phyloP scores from a whole-genome alignment of 2,113 vertebrate genomes.

The Melanerpes aurifrons region DNA sequence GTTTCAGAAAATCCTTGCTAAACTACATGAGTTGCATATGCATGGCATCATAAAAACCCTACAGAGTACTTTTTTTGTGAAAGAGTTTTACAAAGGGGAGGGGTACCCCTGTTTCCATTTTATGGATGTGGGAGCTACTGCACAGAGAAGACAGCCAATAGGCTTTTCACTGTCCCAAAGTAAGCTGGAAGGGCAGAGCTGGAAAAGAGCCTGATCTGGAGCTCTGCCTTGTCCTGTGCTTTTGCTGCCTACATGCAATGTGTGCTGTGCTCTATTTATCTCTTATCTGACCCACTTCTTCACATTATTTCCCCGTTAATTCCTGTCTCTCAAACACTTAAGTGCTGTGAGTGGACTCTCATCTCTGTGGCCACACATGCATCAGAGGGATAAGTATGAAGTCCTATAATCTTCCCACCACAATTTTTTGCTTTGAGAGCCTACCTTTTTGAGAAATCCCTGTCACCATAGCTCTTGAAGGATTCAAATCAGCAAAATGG shows the following conservation, averaged over 20 bases:
- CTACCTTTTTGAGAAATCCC: background rate
- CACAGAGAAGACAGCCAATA: background rate
- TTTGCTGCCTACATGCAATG: background rate
- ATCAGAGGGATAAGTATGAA: background rate
- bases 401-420: background rate
- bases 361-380: fast-evolving
- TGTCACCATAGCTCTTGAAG: background rate
- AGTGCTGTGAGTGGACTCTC: background rate
- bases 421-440: background rate
- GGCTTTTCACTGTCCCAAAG: background rate
- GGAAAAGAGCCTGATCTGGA: background rate
- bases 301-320: background rate
- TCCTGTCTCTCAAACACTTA: background rate
- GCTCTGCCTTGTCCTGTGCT: background rate
- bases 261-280: background rate
- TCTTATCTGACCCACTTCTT: background rate
- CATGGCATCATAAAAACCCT: background rate
- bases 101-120: background rate
- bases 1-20: conserved; percentile 4
- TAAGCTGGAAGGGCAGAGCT: background rate
- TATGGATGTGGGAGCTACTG: background rate
- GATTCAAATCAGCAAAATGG: background rate
- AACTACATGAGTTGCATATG: background rate
- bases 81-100: background rate
- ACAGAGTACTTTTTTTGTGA: background rate